A percentile compares a stretch with the other conserved stretches of the same genome.
Conservation (phyloP, 2,113 vertebrate genomes). For the Eolophus roseicapilla region DNA sequence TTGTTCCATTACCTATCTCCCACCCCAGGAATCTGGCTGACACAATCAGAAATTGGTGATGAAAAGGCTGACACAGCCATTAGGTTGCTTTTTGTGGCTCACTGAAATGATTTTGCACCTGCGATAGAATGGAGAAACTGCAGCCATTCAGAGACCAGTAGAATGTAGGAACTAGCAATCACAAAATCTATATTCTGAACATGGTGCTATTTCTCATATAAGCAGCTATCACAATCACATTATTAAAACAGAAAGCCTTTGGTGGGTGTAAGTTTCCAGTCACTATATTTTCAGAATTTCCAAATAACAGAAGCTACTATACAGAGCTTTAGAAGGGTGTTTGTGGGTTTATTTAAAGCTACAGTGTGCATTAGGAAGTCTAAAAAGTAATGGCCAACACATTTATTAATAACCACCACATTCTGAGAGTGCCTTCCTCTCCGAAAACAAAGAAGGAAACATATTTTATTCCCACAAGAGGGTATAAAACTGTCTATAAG, state of each 20-base stretch:
- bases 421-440: not conserved
- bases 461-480: not conserved
- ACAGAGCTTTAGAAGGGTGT: not conserved
- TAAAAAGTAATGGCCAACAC: not conserved
- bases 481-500: conserved; percentile 11
- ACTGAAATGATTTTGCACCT: not conserved
- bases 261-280: not conserved
- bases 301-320: not conserved
- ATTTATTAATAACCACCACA: conserved; percentile 12
- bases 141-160: not conserved
- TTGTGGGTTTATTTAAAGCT: not conserved
- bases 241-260: not conserved
- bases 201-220: not conserved
- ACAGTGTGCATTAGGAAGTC: not conserved
- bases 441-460: not conserved
- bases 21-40: not conserved
- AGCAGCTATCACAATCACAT: not conserved
- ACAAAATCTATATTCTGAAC: not conserved
- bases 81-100: not conserved
- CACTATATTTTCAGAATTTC: not conserved
- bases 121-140: not conserved
- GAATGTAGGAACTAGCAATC: not conserved
- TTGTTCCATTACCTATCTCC: not conserved
- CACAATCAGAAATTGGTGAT: not conserved
- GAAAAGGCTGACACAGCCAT: not conserved